Percentiles rank a stretch among this genome's conserved stretches.
These are phyloP conservation scores for Drosophila hawaiiensis DNA, from an alignment of 2,888 invertebrate species.

Conservation along the genomic window DNA sequence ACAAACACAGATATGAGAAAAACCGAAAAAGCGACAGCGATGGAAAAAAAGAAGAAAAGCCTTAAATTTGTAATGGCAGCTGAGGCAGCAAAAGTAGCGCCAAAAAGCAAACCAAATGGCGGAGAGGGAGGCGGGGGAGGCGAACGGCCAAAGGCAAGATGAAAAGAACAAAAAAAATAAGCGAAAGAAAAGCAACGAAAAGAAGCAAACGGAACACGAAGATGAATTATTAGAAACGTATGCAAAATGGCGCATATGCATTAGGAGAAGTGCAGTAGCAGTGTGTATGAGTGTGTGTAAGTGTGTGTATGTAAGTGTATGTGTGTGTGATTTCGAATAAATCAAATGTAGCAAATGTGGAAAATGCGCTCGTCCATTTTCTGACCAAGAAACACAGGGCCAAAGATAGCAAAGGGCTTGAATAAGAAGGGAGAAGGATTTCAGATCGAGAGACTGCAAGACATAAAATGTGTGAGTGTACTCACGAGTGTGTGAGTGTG, in stretches of 20 bases:
- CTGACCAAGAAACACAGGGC: slow-evolving; percentile 51
- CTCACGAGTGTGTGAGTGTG: background rate
- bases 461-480: slow-evolving; percentile 17
- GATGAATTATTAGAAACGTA: slow-evolving; percentile 75
- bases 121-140: slow-evolving; percentile 1
- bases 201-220: slow-evolving; percentile 45
- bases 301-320: slow-evolving; percentile 6
- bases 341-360: slow-evolving; percentile 64
- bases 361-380: slow-evolving; percentile 54
- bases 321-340: slow-evolving; percentile 46
- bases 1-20: slow-evolving; percentile 64
- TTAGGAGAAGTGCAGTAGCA: slow-evolving; percentile 38
- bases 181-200: slow-evolving; percentile 7
- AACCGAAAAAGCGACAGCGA: background rate
- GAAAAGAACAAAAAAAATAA: slow-evolving; percentile 8
- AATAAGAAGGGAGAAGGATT: background rate
- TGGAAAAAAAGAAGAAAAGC: slow-evolving; percentile 11
- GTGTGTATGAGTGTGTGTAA: slow-evolving; percentile 5
- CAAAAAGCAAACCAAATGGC: slow-evolving; percentile 15
- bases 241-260: slow-evolving; percentile 75
- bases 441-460: slow-evolving; percentile 3
- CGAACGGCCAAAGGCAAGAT: background rate
- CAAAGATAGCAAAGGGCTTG: slow-evolving; percentile 24
- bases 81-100: slow-evolving; percentile 72
- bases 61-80: slow-evolving; percentile 70